Percentiles rank a stretch among this genome's conserved stretches.
Conservation (phyloP, 2,888 invertebrate genomes). For the Trisateles emortualis region DNA sequence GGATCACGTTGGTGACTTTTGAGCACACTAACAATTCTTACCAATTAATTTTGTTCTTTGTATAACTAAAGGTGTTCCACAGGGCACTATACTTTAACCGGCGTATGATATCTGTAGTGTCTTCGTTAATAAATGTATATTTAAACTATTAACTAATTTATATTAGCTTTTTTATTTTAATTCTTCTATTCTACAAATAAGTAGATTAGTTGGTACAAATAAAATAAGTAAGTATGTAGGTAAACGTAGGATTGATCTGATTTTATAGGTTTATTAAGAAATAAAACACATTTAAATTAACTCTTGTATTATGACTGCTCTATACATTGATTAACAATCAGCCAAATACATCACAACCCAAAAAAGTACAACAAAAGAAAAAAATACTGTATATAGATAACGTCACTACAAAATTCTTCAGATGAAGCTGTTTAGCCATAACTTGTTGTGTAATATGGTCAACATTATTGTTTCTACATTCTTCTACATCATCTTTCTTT, state of each 20-base stretch:
- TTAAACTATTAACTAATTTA: too few species aligned
- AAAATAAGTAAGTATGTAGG: too few species aligned
- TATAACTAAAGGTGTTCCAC: too few species aligned
- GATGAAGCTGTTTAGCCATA: constrained; percentile 53
- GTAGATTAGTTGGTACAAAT: too few species aligned
- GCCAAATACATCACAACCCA: constrained; percentile 77
- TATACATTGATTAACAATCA: constrained; percentile 73
- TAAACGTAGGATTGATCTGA: constrained; percentile 6
- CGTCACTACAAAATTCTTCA: constrained; percentile 50
- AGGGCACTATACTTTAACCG: too few species aligned
- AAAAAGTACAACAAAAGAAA: constrained; percentile 52
- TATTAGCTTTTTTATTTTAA: too few species aligned
- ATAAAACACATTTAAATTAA: constrained; percentile 46
- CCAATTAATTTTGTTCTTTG: too few species aligned
- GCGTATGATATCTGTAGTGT: too few species aligned
- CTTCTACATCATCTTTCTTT: constrained; percentile 52
- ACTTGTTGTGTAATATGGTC: constrained; percentile 52
- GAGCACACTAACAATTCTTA: too few species aligned
- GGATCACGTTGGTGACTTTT: too few species aligned
- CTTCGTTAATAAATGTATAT: too few species aligned
- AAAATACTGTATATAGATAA: constrained; percentile 33
- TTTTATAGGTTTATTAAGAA: constrained; percentile 16
- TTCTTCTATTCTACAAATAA: too few species aligned
- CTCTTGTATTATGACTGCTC: constrained; percentile 61
- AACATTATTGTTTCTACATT: constrained; percentile 56